phyloP scores from a whole-genome alignment of 2,113 vertebrate genomes.

The Myotis davidii region DNA sequence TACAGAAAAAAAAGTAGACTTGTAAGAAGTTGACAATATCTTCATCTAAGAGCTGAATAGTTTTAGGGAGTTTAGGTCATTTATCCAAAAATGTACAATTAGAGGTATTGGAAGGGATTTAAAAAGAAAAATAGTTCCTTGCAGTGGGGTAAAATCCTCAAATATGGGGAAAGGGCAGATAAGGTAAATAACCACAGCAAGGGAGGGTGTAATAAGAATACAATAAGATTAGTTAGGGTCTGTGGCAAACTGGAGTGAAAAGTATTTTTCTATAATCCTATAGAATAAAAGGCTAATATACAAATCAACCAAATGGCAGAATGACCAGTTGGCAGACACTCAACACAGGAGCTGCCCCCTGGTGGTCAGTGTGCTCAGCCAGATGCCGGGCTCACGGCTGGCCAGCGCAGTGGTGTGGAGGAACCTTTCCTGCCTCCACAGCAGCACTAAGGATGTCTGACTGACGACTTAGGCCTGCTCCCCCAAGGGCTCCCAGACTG shows the following conservation, averaged over 20 bases:
- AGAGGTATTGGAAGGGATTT: constrained; percentile 42
- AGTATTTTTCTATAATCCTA: background rate
- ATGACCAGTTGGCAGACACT: too few relatives aligned
- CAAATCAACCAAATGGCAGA: too few relatives aligned
- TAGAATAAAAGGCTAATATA: too few relatives aligned
- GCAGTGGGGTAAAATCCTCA: background rate
- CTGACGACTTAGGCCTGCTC: too few relatives aligned
- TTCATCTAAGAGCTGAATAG: background rate
- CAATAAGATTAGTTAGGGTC: background rate
- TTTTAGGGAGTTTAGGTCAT: constrained; percentile 9
- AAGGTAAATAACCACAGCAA: background rate
- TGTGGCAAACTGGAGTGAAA: background rate
- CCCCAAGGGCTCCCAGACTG: too few relatives aligned
- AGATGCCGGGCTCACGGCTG: too few relatives aligned
- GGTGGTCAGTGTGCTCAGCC: too few relatives aligned
- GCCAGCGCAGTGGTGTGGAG: too few relatives aligned
- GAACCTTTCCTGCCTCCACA: too few relatives aligned
- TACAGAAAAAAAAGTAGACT: background rate
- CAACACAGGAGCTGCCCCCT: too few relatives aligned
- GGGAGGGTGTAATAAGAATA: background rate
- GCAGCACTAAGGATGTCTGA: too few relatives aligned
- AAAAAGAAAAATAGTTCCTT: background rate
- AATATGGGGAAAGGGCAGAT: background rate
- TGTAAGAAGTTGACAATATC: background rate
- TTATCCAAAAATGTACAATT: background rate